These are phyloP conservation scores for Kobus ellipsiprymnus DNA, from an alignment of 2,113 vertebrate species.

Conservation along the genomic window DNA sequence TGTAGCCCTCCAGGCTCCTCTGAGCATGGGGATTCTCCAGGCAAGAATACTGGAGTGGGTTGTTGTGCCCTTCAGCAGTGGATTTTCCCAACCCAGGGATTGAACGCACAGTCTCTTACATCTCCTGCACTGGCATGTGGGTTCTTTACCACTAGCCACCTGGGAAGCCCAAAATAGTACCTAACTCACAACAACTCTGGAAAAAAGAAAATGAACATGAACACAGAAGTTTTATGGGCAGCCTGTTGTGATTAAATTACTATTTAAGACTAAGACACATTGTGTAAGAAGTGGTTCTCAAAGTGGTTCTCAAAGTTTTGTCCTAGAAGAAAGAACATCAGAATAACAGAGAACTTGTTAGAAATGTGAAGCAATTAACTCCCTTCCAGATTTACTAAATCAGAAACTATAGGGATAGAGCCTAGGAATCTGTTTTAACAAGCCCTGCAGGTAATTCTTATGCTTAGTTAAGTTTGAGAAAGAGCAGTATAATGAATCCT, in stretches of 20 bases:
- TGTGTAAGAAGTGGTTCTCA: neutral
- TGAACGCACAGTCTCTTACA: neutral
- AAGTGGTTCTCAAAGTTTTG: neutral
- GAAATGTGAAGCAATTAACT: neutral
- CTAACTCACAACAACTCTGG: neutral
- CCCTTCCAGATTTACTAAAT: neutral
- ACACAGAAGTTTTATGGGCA: neutral
- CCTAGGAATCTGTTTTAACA: neutral
- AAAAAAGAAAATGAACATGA: neutral
- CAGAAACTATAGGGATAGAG: too few relatives aligned
- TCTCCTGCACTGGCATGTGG: neutral
- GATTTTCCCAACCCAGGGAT: neutral
- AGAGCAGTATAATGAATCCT: neutral
- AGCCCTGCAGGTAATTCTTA: neutral
- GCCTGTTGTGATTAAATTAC: neutral
- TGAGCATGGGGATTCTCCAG: neutral
- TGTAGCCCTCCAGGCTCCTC: neutral
- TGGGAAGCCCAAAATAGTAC: neutral
- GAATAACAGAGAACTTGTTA: neutral
- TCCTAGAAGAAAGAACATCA: neutral
- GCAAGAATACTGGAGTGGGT: neutral
- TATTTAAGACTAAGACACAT: neutral
- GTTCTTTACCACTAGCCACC: neutral
- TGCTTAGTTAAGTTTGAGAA: neutral
- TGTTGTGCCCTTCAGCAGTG: neutral